Conservation (phyloP, 2,113 vertebrate species). For the Oreochromis niloticus region DNA sequence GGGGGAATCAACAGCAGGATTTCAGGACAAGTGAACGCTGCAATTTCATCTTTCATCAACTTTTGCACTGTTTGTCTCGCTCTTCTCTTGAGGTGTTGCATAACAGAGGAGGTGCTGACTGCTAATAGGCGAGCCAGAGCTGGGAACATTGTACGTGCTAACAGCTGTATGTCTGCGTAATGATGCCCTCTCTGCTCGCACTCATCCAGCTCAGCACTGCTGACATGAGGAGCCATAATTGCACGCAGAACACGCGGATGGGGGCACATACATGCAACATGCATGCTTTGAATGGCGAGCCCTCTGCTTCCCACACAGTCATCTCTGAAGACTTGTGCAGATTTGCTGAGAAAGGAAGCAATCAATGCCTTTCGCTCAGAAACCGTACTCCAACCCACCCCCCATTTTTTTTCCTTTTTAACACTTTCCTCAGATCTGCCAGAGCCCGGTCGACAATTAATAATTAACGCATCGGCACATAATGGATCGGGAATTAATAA, state of each 20-base stretch:
- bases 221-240: not conserved
- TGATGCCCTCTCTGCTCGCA: not conserved
- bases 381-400: not conserved
- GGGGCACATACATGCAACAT: not conserved
- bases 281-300: not conserved
- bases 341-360: constrained; percentile 14
- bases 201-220: not conserved
- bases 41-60: constrained; percentile 52
- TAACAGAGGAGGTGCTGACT: constrained; percentile 42
- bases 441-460: constrained; percentile 60
- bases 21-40: constrained; percentile 34
- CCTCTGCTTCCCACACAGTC: constrained; percentile 29
- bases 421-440: constrained; percentile 53
- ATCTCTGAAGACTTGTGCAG: constrained; percentile 8
- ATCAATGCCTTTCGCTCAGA: constrained; percentile 25
- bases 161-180: not conserved
- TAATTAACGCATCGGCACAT: constrained; percentile 67
- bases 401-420: not conserved
- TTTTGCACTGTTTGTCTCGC: constrained; percentile 33
- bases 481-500: constrained; percentile 69
- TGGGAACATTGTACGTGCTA: not conserved
- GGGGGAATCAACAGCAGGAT: constrained; percentile 41
- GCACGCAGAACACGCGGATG: not conserved
- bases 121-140: constrained; percentile 19
- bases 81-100: constrained; percentile 40